Base-by-base conservation (phyloP, 2,888 invertebrate species). In the Spicauda simplicius region DNA sequence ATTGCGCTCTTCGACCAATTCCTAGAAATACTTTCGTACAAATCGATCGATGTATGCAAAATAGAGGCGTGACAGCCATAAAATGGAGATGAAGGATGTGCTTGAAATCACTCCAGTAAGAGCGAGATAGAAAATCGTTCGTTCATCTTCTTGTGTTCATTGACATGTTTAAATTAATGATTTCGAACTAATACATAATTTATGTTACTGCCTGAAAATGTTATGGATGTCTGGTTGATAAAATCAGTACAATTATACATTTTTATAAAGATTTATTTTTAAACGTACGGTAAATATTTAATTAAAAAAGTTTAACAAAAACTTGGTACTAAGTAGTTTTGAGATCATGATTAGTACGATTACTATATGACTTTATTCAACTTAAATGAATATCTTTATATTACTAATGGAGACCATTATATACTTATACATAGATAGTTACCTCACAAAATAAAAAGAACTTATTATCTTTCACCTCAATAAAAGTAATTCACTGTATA, bases 81-180 rank as follows among this genome's bases (percentile, higher is more conserved):
- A 20, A 16, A 25, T 64, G 18, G 8, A 54, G 19, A 50, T 33
- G 33, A 57, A 50, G 5, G 16, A 64, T 52, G 18, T 48, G 18
- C 45, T 18, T 48, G 20, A 30, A 18, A 48, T 30, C 30, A 10
- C 48, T 20, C 12, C 8, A 52, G 60, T 33, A 25, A 12, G 60
- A 60, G 33, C 25, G 33, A 60, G 60, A 60, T 1, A 50, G 19
- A 33, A 20, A 25, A 30, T 30, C 2, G 12, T 16, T 18, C 33
- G 30, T 30, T 50, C 33, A 30, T 16, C 1, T 18, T 33, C 30
- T 48, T 25, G 60, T 60, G 60, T 60, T 60, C 60, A 60, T 60
- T 60, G 50, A 60, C 60, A 50, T 45, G 20, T 58, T 45, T 1
- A 33, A 57, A 45, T 58, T 58, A 45, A 58, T 58, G 45, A 58